These are phyloP conservation scores for Agrenia bidenticulata DNA, from an alignment of 2,888 invertebrate genomes.

Conservation along the genomic window DNA sequence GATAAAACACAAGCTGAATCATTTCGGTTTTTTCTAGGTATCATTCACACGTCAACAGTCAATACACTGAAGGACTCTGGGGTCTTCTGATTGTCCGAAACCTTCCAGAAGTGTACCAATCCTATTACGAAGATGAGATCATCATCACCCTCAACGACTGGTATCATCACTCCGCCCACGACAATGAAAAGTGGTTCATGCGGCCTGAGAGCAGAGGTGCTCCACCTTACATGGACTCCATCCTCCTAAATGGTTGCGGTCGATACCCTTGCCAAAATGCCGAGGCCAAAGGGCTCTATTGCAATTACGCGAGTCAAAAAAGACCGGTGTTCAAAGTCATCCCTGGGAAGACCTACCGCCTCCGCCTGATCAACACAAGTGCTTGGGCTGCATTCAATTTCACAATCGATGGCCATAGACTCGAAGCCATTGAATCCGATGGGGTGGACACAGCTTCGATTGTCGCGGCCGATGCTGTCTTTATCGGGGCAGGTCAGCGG, in stretches of 20 bases:
- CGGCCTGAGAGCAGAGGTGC: slow-evolving; percentile 18
- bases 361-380: slow-evolving; percentile 42
- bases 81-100: slow-evolving; percentile 36
- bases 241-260: slow-evolving; percentile 41
- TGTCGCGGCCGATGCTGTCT: slow-evolving; percentile 20
- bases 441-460: slow-evolving; percentile 28
- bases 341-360: slow-evolving; percentile 28
- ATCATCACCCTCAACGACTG: slow-evolving; percentile 41
- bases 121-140: slow-evolving; percentile 40
- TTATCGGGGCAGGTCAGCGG: slow-evolving; percentile 37
- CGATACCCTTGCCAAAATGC: slow-evolving; percentile 37
- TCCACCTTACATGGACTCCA: slow-evolving; percentile 40
- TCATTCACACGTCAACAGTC: slow-evolving; percentile 41
- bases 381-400: slow-evolving; percentile 37
- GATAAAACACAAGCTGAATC: too few species aligned
- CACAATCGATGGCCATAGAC: slow-evolving; percentile 41
- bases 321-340: slow-evolving; percentile 27
- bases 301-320: slow-evolving; percentile 19
- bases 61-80: slow-evolving; percentile 44
- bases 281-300: slow-evolving; percentile 15
- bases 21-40: slow-evolving; percentile 21
- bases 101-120: slow-evolving; percentile 21
- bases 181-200: slow-evolving; percentile 23
- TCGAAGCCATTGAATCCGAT: slow-evolving; percentile 42
- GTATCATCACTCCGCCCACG: slow-evolving; percentile 40